Conservation (phyloP, 53 echinoderm and acorn worm genomes). For the Luidia sarsii region DNA sequence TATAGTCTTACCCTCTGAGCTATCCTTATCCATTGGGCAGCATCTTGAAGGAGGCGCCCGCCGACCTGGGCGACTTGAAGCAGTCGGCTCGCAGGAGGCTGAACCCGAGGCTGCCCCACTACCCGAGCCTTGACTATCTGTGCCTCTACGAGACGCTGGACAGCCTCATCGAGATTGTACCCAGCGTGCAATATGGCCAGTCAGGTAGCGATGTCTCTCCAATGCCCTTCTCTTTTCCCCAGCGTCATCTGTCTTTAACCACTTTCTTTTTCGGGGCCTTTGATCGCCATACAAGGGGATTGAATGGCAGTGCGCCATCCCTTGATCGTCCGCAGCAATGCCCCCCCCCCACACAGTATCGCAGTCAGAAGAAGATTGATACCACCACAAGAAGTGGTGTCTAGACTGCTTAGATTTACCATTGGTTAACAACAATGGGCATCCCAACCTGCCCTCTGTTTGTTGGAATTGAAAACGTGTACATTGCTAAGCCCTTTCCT, state of each 20-base stretch:
- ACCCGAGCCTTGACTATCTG: conserved; percentile 86
- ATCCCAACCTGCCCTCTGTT: too few relatives aligned
- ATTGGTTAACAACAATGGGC: too few relatives aligned
- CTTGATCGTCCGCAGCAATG: too few relatives aligned
- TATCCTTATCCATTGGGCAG: too few relatives aligned
- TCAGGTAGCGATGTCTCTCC: conserved; percentile 68
- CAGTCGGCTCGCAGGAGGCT: conserved; percentile 69
- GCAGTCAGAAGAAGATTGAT: too few relatives aligned
- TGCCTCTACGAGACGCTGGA: conserved; percentile 89
- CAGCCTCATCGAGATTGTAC: conserved; percentile 85
- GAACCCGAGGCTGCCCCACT: conserved; percentile 76
- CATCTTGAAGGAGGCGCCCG: conserved; percentile 88
- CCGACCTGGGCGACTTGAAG: conserved; percentile 69
- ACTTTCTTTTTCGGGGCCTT: neutral
- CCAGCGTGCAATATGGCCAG: conserved; percentile 93
- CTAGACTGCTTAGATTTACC: too few relatives aligned
- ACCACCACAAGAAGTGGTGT: too few relatives aligned
- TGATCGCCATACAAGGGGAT: neutral
- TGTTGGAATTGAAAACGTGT: too few relatives aligned
- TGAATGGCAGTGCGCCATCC: too few relatives aligned
- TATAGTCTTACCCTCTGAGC: too few relatives aligned
- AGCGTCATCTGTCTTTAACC: neutral
- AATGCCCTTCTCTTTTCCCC: neutral
- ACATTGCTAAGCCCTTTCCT: too few relatives aligned
- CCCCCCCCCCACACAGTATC: too few relatives aligned